Percentiles rank a stretch among this genome's conserved stretches.
Evolutionary conservation across 2,888 invertebrate genomes (phyloP).

Genomic region (Eupithecia dodoneata): DNA sequence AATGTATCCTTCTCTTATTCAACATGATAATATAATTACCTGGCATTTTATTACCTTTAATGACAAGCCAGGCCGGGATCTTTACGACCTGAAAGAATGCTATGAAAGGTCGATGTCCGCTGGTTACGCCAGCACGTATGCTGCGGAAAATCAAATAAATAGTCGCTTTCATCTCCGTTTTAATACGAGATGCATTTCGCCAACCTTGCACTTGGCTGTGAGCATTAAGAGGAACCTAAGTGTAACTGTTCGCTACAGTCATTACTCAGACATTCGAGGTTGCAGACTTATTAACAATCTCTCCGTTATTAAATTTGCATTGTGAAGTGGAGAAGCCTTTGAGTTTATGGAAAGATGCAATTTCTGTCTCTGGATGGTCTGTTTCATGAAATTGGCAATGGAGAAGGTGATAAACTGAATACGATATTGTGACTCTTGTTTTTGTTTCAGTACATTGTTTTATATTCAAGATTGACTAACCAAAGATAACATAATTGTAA

Average conservation of each 20-base stretch:
- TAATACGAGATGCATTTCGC: conserved; percentile 76
- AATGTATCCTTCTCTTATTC: not conserved
- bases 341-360: conserved; percentile 26
- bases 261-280: conserved; percentile 67
- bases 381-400: conserved; percentile 37
- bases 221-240: conserved; percentile 43
- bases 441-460: not conserved
- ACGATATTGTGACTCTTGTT: conserved; percentile 9
- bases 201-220: conserved; percentile 74
- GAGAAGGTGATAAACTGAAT: conserved; percentile 10
- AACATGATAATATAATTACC: conserved; percentile 19
- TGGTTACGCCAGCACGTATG: conserved; percentile 69
- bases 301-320: conserved; percentile 62
- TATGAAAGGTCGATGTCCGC: conserved; percentile 65
- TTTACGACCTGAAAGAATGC: conserved; percentile 60
- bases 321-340: conserved; percentile 33
- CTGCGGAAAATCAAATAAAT: conserved; percentile 80
- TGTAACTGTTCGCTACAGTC: conserved; percentile 60
- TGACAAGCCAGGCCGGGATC: conserved; percentile 42
- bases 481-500: not conserved
- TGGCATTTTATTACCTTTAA: conserved; percentile 27
- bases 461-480: not conserved
- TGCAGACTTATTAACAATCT: conserved; percentile 65
- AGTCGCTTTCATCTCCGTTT: conserved; percentile 77
- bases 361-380: conserved; percentile 26